Conservation (phyloP, 2,797 vertebrate genomes). For the Botia kubotai region DNA sequence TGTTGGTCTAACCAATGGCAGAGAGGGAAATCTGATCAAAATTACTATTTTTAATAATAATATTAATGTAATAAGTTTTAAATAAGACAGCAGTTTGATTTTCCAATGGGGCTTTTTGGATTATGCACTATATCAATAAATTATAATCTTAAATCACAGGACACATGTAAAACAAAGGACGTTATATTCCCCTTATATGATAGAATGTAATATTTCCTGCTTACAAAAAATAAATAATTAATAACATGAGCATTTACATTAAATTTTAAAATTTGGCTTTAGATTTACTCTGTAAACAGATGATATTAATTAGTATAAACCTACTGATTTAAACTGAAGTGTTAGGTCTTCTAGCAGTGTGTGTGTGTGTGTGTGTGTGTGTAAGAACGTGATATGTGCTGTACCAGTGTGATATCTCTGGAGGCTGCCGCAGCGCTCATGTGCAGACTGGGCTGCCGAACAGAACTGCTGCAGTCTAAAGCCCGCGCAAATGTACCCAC, state of each 20-base stretch:
- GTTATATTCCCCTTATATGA: neutral
- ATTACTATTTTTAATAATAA: too few relatives aligned
- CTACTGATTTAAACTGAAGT: conserved; percentile 42
- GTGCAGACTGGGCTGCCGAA: conserved; percentile 96
- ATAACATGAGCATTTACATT: neutral
- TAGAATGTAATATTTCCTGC: neutral
- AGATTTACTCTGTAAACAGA: conserved; percentile 17
- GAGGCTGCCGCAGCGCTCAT: conserved; percentile 94
- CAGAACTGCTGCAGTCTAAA: conserved; percentile 96
- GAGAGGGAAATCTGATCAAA: too few relatives aligned
- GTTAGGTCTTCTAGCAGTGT: conserved; percentile 42
- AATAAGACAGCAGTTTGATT: neutral
- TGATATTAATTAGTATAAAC: conserved; percentile 28
- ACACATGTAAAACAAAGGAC: neutral
- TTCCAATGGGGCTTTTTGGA: neutral
- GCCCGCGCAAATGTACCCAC: conserved; percentile 96
- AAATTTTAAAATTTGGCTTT: neutral
- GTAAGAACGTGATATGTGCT: conserved; percentile 57
- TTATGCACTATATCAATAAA: neutral
- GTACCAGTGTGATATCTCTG: conserved; percentile 96
- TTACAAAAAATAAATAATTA: neutral
- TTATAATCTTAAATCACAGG: neutral
- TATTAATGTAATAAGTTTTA: neutral
- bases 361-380: conserved; percentile 8
- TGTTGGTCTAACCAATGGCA: too few relatives aligned